A percentile compares a stretch with the other conserved stretches of the same genome.
phyloP scores from a whole-genome alignment of 2,888 invertebrate species.

The Brenthis daphne region DNA sequence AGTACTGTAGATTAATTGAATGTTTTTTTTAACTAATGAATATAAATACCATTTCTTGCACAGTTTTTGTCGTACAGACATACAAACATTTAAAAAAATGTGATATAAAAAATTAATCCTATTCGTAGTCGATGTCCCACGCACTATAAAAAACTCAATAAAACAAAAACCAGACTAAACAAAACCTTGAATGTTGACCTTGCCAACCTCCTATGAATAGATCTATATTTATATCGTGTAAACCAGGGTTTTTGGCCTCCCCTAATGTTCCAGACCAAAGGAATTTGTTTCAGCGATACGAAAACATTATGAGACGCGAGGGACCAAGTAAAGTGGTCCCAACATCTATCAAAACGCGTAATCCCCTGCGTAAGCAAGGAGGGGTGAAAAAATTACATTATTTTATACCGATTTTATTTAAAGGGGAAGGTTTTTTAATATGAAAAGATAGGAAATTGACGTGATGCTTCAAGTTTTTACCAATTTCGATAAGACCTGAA shows the following conservation, averaged over 20 bases:
- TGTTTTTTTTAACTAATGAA: too few species aligned
- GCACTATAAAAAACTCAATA: constrained; percentile 3
- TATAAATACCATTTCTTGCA: too few species aligned
- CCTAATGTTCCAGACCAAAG: constrained; percentile 26
- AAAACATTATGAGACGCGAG: constrained; percentile 21
- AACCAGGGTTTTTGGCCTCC: constrained; percentile 34
- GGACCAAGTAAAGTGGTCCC: constrained; percentile 27
- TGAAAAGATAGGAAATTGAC: constrained; percentile 12
- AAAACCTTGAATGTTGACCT: constrained; percentile 46
- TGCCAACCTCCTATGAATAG: constrained; percentile 37
- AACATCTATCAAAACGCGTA: constrained; percentile 32
- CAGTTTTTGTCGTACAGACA: too few species aligned
- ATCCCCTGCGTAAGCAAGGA: constrained; percentile 29
- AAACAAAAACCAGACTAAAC: constrained; percentile 37
- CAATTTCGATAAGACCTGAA: background rate
- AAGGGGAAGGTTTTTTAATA: constrained; percentile 12
- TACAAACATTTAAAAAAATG: background rate
- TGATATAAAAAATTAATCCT: background rate
- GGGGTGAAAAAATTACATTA: constrained; percentile 34
- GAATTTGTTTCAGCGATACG: constrained; percentile 22
- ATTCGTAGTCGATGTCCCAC: background rate
- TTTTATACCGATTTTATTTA: constrained; percentile 28
- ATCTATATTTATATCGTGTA: constrained; percentile 27
- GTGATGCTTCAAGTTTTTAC: constrained; percentile 5
- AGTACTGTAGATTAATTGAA: too few species aligned